Evolutionary conservation across 2,888 invertebrate genomes (phyloP).

Genomic region (Dicyrtoma fusca): DNA sequence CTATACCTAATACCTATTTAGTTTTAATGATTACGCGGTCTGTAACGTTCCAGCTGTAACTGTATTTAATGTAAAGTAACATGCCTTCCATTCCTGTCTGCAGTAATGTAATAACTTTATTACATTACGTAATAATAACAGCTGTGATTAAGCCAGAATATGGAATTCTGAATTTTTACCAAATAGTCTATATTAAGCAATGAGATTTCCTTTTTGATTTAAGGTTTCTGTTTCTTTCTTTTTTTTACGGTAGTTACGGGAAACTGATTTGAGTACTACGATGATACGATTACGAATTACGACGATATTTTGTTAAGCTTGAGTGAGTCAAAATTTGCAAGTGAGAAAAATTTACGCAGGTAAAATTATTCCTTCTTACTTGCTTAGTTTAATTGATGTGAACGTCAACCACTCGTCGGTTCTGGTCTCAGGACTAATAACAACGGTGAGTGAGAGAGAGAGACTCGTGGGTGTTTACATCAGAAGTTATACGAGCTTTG

Average conservation of each 20-base stretch:
- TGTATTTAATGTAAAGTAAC: background rate
- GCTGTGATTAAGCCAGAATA: too few species aligned
- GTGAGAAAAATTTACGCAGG: background rate
- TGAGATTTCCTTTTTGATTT: too few species aligned
- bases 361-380: background rate
- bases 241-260: too few species aligned
- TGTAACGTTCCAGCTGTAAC: background rate
- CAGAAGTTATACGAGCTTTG: slow-evolving; percentile 61
- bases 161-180: too few species aligned
- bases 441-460: background rate
- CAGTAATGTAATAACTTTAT: too few species aligned
- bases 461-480: background rate
- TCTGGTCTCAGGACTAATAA: background rate
- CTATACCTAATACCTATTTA: background rate
- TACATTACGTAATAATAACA: too few species aligned
- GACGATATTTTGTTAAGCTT: background rate
- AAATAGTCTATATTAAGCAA: too few species aligned
- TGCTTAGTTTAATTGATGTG: slow-evolving; percentile 1
- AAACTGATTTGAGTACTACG: too few species aligned
- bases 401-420: slow-evolving; percentile 1
- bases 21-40: background rate
- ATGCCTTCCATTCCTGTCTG: background rate
- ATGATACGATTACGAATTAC: too few species aligned
- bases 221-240: too few species aligned
- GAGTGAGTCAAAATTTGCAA: slow-evolving; percentile 3